Evolutionary conservation across 2,797 vertebrate species (phyloP).

Genomic region (Phalanger gymnotis): DNA sequence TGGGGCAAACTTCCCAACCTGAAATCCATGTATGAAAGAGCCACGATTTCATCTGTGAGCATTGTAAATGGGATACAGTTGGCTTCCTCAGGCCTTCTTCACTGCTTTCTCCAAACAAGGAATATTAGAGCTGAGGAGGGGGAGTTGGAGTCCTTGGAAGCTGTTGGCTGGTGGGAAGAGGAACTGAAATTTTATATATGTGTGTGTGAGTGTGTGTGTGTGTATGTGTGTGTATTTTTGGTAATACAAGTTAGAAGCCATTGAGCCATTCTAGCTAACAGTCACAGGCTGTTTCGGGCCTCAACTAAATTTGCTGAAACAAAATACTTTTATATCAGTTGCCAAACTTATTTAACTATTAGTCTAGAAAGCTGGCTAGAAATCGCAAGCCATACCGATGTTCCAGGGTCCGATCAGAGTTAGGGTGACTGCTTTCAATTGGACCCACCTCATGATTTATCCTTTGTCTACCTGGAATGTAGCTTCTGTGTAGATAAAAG

Average conservation of each 20-base stretch:
- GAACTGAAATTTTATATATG: neutral
- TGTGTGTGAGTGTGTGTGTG: neutral
- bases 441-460: neutral
- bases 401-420: neutral
- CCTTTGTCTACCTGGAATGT: neutral
- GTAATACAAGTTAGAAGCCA: too few species aligned
- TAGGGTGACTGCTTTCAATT: neutral
- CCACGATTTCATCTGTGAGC: constrained; percentile 33
- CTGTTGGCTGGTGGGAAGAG: too few species aligned
- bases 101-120: constrained; percentile 2
- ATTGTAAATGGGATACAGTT: constrained; percentile 18
- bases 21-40: neutral
- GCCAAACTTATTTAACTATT: too few species aligned
- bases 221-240: too few species aligned
- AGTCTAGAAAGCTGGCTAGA: constrained; percentile 10
- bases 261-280: too few species aligned
- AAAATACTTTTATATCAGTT: too few species aligned
- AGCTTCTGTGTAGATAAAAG: neutral
- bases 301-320: too few species aligned
- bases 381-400: neutral
- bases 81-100: constrained; percentile 3
- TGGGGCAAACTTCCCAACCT: neutral
- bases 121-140: neutral
- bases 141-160: neutral
- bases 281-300: too few species aligned